Conservation (phyloP, 2,797 vertebrate species). For the Thalassophryne amazonica region DNA sequence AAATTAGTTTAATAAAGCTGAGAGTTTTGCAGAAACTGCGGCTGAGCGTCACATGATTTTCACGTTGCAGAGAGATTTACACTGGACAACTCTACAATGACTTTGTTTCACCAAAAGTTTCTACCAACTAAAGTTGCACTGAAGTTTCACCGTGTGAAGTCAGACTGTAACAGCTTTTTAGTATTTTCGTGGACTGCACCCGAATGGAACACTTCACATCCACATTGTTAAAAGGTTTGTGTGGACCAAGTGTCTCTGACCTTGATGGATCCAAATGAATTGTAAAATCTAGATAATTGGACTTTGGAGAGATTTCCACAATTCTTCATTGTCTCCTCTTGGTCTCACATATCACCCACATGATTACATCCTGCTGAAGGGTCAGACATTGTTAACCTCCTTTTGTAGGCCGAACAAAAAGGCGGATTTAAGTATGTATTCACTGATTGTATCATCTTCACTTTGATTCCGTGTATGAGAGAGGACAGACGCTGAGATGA, state of each 20-base stretch:
- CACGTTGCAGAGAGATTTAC: too few species aligned
- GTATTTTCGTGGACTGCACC: neutral
- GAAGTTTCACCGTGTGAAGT: too few species aligned
- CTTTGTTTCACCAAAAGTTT: too few species aligned
- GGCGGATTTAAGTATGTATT: slow-evolving; percentile 25
- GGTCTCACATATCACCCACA: slow-evolving; percentile 10
- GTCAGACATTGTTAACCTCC: slow-evolving; percentile 27
- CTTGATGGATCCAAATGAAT: neutral
- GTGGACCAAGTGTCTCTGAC: neutral
- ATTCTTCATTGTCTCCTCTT: neutral
- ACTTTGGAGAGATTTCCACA: neutral
- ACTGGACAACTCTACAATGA: too few species aligned
- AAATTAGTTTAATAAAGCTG: too few species aligned
- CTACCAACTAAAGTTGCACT: too few species aligned
- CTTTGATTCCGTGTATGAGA: neutral
- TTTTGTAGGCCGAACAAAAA: slow-evolving; percentile 2
- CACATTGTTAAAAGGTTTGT: neutral
- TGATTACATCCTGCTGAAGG: slow-evolving; percentile 20
- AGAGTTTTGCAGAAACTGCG: too few species aligned
- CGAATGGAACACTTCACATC: neutral
- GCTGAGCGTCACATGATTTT: too few species aligned
- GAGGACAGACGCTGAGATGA: slow-evolving; percentile 1
- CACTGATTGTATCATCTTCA: slow-evolving; percentile 9
- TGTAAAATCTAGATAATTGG: neutral
- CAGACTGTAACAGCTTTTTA: neutral